Evolutionary conservation across 1,140 invertebrate genomes (phyloP), one percentile per base, ranked within the genome.

Genomic region (Venustaconcha ellipsiformis): DNA sequence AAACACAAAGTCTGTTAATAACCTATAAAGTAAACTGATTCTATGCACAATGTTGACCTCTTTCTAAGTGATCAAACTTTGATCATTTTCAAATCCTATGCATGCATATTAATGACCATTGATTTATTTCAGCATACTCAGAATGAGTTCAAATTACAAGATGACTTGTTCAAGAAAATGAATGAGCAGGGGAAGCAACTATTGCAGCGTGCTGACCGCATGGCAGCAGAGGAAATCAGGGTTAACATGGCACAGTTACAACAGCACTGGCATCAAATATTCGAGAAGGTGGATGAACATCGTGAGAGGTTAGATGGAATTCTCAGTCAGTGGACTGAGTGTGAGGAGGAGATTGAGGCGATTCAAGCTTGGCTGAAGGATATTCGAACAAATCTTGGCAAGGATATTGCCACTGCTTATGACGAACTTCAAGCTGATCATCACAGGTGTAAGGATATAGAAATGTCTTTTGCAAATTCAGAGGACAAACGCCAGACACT

Each of bases 261-360:
- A 62, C 76, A 83, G 20, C 78, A 81, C 23, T 83, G 81, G 78
- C 95, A 37, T 94, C 94, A 82, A 58, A 67, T 85, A 14, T 76
- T 80, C 20, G 67, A 74, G 14, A 65, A 75, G 57, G 89, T 97
- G 1, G 93, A 95, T 80, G 96, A 95, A 1, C 97, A 96, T 94
- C 79, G 85, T 8, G 81, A 88, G 57, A 87, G 87, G 69, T 83
- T 91, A 8, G 86, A 89, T 64, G 84, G 82, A 58, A 78, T 91
- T 2, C 77, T 87, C 20, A 80, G 83, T 57, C 84, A 90, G 76
- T 90, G 90, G 88, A 80, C 86, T 20, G 84, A 85, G n/a, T 90
- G 89, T 82, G 89, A 92, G 80, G 76, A 83, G 70, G 83, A 86
- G 60, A 83, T 90, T 70, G 86, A 88, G 68, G 86, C 88, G 23